Conservation (phyloP, 2,888 invertebrate genomes). For the Ischnus inquisitorius region DNA sequence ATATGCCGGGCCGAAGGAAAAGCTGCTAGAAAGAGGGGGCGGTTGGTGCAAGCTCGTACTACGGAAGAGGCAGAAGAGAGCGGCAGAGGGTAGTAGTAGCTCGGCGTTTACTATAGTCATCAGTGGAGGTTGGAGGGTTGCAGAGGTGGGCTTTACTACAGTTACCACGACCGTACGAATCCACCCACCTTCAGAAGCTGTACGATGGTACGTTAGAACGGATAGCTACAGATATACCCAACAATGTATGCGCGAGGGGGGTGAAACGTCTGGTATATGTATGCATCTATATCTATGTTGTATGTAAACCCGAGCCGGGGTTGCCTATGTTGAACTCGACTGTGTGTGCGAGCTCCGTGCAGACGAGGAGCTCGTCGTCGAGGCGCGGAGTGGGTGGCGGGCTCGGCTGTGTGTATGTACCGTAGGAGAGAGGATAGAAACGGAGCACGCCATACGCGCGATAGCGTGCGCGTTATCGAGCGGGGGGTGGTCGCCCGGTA, state of each 20-base stretch:
- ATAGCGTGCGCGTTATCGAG: constrained; percentile 81
- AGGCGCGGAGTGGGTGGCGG: constrained; percentile 33
- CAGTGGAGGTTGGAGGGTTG: constrained; percentile 29
- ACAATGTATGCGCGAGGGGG: neutral
- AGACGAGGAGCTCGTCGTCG: constrained; percentile 37
- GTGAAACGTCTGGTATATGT: neutral
- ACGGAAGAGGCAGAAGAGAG: neutral
- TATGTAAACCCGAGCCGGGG: neutral
- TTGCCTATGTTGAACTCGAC: neutral
- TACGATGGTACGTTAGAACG: neutral
- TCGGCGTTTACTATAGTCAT: constrained; percentile 5
- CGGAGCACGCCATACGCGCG: constrained; percentile 70
- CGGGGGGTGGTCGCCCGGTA: constrained; percentile 82
- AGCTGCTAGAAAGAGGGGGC: constrained; percentile 18
- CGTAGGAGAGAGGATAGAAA: constrained; percentile 1
- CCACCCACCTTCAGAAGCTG: constrained; percentile 9
- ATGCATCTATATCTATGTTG: neutral
- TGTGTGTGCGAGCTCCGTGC: constrained; percentile 33
- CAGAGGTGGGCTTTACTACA: constrained; percentile 16
- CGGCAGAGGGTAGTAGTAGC: constrained; percentile 1
- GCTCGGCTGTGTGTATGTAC: constrained; percentile 16
- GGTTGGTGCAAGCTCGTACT: neutral
- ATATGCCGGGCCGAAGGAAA: constrained; percentile 27
- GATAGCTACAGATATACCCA: neutral
- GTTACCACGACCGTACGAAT: constrained; percentile 11